Percentiles rank a stretch among this genome's conserved stretches.
Evolutionary conservation across 2,113 vertebrate genomes (phyloP).

Genomic region (Dunckerocampus dactyliophorus): DNA sequence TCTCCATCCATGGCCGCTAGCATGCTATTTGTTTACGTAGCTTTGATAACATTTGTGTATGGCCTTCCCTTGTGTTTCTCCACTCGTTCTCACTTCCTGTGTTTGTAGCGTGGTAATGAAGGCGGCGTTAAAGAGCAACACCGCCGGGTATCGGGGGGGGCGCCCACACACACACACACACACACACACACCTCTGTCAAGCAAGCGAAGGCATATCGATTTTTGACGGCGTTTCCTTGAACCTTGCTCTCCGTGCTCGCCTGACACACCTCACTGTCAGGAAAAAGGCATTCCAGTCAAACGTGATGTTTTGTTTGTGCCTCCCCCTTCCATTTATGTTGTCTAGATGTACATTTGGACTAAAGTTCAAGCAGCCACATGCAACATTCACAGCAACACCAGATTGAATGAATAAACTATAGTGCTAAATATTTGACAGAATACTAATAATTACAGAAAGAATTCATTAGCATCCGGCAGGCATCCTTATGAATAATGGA

Average conservation of each 20-base stretch:
- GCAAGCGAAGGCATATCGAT: slow-evolving; percentile 56
- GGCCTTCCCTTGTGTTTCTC: slow-evolving; percentile 34
- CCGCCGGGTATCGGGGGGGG: slow-evolving; percentile 33
- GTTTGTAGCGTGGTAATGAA: slow-evolving; percentile 56
- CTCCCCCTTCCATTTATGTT: neutral
- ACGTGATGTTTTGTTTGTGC: neutral
- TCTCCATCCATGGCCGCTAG: too few species aligned
- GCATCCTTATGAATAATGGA: slow-evolving; percentile 52
- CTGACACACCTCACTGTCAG: slow-evolving; percentile 19
- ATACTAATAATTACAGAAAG: slow-evolving; percentile 47
- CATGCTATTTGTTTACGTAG: neutral
- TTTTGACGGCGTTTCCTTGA: slow-evolving; percentile 61
- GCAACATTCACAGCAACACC: slow-evolving; percentile 18
- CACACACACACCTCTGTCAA: slow-evolving; percentile 50
- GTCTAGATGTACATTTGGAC: neutral
- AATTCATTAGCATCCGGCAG: slow-evolving; percentile 44
- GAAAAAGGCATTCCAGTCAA: neutral
- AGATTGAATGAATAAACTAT: slow-evolving; percentile 43
- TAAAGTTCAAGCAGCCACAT: slow-evolving; percentile 17
- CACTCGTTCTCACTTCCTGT: slow-evolving; percentile 48
- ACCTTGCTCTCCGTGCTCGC: slow-evolving; percentile 37
- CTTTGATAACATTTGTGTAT: neutral
- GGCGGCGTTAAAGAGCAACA: slow-evolving; percentile 47
- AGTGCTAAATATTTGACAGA: slow-evolving; percentile 55
- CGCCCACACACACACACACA: slow-evolving; percentile 11